Base-by-base conservation (phyloP, 2,113 vertebrate genomes). In the Dasyurus viverrinus region DNA sequence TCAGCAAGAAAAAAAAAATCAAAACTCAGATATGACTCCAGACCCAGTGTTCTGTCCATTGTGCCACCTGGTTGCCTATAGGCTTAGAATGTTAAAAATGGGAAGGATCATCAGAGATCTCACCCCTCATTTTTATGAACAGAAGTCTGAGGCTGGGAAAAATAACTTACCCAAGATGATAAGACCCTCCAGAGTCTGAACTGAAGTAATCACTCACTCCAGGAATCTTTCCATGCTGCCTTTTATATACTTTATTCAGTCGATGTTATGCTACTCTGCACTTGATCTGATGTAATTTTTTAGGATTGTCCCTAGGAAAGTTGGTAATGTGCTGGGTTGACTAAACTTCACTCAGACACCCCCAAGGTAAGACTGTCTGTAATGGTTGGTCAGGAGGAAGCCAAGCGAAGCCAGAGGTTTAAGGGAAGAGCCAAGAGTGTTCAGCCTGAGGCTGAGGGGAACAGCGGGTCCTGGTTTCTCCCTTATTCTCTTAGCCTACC, bases 401-500 rank as follows among this genome's bases (percentile, higher is more conserved):
- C 52, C 10, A 89, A 89, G 92, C 5, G n/a, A 84, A 84, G 25
- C 91, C 92, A 50, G 60, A 93, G 92, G 26, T 2, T 25, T 1
- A n/a, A 50, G 27, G 30, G 30, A 60, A 68, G 11, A 36, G 30
- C 3, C 0, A 3, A 46, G 76, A 93, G 53, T 60, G 30, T n/a
- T 4, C 19, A 9, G 16, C 60, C 2, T 84, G 57, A 48, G 76
- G 89, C 19, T 8, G 47, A 50, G 19, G 52, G 47, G 47, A 52
- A 90, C 30, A 47, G 2, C 30, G 24, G 52, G 48, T 2, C 46
- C 54, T 19, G 3, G n/a, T 16, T 25, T 96, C 48, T 84, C 57
- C 90, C 3, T 9, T 54, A 92, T 95, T 91, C 92, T 54, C 93
- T 54, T 96, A 99, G 99, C 99, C 22, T 99, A 99, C 89, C 98